Conservation (phyloP, 1,140 invertebrate genomes). For the Mylabris phalerata region DNA sequence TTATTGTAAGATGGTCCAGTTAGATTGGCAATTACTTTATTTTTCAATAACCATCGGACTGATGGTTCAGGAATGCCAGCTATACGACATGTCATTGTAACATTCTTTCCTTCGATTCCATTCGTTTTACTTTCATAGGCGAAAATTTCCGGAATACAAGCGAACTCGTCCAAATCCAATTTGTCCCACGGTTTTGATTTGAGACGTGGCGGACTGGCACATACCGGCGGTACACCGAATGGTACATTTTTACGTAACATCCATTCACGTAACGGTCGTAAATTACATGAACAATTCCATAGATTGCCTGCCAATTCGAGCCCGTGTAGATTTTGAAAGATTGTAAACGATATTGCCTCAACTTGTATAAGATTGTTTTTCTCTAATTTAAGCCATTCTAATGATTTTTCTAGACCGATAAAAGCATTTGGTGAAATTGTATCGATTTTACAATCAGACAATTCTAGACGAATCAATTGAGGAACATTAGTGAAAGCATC, state of each 20-base stretch:
- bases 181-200: conserved; percentile 62
- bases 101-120: conserved; percentile 60
- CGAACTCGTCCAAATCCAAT: conserved; percentile 71
- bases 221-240: conserved; percentile 60
- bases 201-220: conserved; percentile 55
- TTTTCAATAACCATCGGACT: conserved; percentile 51
- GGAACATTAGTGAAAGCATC: conserved; percentile 61
- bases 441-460: conserved; percentile 61
- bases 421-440: conserved; percentile 64
- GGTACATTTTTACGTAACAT: conserved; percentile 71
- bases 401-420: conserved; percentile 56
- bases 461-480: conserved; percentile 64
- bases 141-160: conserved; percentile 63
- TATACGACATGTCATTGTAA: conserved; percentile 65
- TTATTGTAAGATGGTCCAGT: conserved; percentile 43
- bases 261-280: conserved; percentile 69
- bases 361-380: conserved; percentile 63
- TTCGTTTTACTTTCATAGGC: conserved; percentile 49
- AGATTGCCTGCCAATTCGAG: conserved; percentile 69
- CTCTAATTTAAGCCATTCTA: conserved; percentile 71
- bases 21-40: conserved; percentile 47
- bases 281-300: conserved; percentile 73
- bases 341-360: conserved; percentile 55
- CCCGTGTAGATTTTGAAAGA: conserved; percentile 61
- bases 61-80: conserved; percentile 60